Percentiles rank a stretch among this genome's conserved stretches.
These are phyloP conservation scores for Platycheirus albimanus DNA, from an alignment of 2,888 invertebrate species.

Conservation along the genomic window DNA sequence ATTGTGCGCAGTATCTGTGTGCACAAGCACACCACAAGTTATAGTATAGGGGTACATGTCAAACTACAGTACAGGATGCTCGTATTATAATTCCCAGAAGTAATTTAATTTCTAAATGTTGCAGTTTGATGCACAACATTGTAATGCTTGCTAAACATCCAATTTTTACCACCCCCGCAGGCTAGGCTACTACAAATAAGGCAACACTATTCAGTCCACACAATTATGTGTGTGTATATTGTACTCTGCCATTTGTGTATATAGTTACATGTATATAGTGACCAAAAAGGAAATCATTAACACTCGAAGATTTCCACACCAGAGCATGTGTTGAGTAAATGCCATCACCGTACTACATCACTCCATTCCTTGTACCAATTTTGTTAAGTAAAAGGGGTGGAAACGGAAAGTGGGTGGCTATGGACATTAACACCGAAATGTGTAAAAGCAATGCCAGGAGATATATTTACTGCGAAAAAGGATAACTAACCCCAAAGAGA, in stretches of 20 bases:
- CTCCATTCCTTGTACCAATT: constrained; percentile 15
- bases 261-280: constrained; percentile 9
- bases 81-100: constrained; percentile 51
- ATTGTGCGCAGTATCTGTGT: constrained; percentile 11
- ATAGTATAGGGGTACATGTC: not conserved
- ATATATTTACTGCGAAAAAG: constrained; percentile 73
- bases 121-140: constrained; percentile 57
- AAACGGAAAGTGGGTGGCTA: constrained; percentile 5
- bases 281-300: constrained; percentile 73
- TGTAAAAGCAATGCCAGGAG: constrained; percentile 71
- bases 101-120: constrained; percentile 51
- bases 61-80: constrained; percentile 7
- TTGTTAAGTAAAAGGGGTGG: constrained; percentile 4
- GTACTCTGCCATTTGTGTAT: not conserved
- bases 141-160: constrained; percentile 19
- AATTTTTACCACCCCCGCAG: constrained; percentile 4
- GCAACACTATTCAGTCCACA: too few relatives aligned
- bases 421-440: constrained; percentile 70
- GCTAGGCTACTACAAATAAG: too few relatives aligned
- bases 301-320: constrained; percentile 73
- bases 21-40: not conserved
- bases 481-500: constrained; percentile 59
- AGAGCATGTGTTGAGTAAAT: constrained; percentile 74
- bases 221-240: not conserved
- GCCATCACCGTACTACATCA: constrained; percentile 68